Evolutionary conservation across 2,113 vertebrate genomes (phyloP).

Genomic region (Rhineura floridana): DNA sequence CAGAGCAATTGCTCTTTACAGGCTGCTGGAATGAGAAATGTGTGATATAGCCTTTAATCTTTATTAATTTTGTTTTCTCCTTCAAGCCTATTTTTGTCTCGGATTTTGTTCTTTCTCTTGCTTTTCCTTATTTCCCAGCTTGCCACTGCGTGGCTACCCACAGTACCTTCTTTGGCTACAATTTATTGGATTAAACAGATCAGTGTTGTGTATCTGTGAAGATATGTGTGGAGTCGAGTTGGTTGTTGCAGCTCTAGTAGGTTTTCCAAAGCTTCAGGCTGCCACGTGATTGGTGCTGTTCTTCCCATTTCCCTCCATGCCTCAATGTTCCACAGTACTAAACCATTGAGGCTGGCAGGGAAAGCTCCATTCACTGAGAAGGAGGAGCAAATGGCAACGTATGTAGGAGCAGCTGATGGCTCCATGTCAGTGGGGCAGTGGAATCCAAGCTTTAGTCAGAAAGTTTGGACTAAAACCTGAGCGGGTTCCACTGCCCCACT

Average conservation of each 20-base stretch:
- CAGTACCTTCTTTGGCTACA: not conserved
- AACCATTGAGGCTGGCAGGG: not conserved
- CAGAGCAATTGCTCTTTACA: constrained; percentile 54
- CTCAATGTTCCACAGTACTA: accelerated
- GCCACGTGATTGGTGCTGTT: not conserved
- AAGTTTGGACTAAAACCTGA: too few species aligned
- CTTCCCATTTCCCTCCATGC: not conserved
- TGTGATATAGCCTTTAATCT: constrained; percentile 47
- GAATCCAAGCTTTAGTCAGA: too few species aligned
- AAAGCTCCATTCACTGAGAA: not conserved
- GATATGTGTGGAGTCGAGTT: accelerated
- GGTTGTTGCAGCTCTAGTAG: accelerated
- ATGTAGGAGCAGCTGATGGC: too few species aligned
- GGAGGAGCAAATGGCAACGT: too few species aligned
- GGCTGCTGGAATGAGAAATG: constrained; percentile 39
- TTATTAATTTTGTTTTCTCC: constrained; percentile 40
- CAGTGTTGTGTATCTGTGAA: not conserved
- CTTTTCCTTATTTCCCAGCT: constrained; percentile 8
- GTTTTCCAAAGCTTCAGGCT: not conserved
- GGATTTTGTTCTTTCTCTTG: not conserved
- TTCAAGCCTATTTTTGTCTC: constrained; percentile 11
- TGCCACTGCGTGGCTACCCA: not conserved
- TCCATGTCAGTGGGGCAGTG: too few species aligned
- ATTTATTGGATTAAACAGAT: constrained; percentile 14
- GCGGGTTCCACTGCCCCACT: too few species aligned